Base-by-base conservation (phyloP, 1,140 invertebrate species). In the Panulirus ornatus region DNA sequence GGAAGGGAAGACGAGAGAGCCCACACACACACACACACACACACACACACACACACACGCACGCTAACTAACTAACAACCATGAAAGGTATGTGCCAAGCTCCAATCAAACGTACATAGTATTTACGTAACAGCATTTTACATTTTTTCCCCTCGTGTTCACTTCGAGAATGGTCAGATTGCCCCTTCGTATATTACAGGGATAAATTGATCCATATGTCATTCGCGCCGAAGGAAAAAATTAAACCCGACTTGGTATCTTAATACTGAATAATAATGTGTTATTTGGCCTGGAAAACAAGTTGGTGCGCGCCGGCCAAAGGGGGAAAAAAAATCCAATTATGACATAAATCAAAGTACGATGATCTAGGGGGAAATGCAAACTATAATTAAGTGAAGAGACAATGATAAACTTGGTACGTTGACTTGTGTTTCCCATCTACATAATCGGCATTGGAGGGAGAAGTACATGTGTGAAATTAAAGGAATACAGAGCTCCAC, bases 251-350 rank as follows among this genome's bases (percentile, higher is more conserved):
- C 42, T 34, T 81, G 47, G 78, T 58, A 58, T 81, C 78, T 81
- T 81, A 81, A 81, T 81, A 81, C 22, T 22, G 78, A 81, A 6
- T 58, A 38, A 58, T 81, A 58, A 58, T 58, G 42, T 58, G 47
- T 58, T 81, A 27, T 81, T 81, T 19, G 30, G n/a, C 30, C 54
- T 34, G 38, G 78, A 58, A 81, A 81, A 81, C 54, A 27, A 81
- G 78, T n/a, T 47, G 42, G 54, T 81, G 47, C 42, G 78, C n/a
- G 19, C 30, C 30, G 11, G 47, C 78, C 54, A 81, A 81, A 79
- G n/a, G n/a, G n/a, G n/a, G n/a, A 81, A 66, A 22, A 22, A 66
- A 27, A 66, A 27, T 27, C 58, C 58, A 66, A 66, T 66, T 66
- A 66, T 66, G 58, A 66, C 30, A 27, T 27, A 66, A 66, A 66